Percentiles rank a stretch among this genome's conserved stretches.
phyloP scores from a whole-genome alignment of 1,140 invertebrate species.

The Triops longicaudatus region DNA sequence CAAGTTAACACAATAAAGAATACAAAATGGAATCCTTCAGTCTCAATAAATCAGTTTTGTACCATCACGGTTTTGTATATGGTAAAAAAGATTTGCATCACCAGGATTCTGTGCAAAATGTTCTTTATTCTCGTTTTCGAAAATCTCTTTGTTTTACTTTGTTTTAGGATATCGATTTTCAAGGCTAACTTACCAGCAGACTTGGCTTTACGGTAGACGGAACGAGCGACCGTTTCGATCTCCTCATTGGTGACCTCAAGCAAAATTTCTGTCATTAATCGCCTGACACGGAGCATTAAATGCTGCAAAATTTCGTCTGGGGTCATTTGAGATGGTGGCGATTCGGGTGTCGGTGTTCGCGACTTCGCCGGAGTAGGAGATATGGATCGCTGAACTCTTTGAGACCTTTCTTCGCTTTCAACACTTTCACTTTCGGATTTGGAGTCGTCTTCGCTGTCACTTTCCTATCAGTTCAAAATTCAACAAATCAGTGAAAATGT shows the following conservation, averaged over 20 bases:
- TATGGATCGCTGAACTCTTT: background rate
- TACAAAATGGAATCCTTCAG: background rate
- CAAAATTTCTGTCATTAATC: slow-evolving; percentile 81
- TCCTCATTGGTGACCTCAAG: slow-evolving; percentile 86
- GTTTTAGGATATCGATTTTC: too few species aligned
- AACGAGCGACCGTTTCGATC: slow-evolving; percentile 68
- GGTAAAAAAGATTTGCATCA: background rate
- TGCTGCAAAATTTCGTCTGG: slow-evolving; percentile 47
- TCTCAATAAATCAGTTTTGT: background rate
- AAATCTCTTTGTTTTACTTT: too few species aligned
- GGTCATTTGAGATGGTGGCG: slow-evolving; percentile 34
- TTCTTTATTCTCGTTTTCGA: too few species aligned
- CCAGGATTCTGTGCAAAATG: too few species aligned
- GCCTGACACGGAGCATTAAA: slow-evolving; percentile 70
- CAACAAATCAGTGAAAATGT: background rate
- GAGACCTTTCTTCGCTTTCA: slow-evolving; percentile 41
- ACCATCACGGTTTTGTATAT: background rate
- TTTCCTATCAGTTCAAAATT: slow-evolving; percentile 39
- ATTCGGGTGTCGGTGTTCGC: slow-evolving; percentile 29
- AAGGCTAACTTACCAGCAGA: slow-evolving; percentile 54
- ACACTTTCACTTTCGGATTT: slow-evolving; percentile 36
- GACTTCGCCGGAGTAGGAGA: slow-evolving; percentile 19
- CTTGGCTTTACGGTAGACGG: slow-evolving; percentile 54
- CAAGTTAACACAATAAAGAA: background rate
- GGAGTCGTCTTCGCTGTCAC: slow-evolving; percentile 35